Evolutionary conservation across 2,888 invertebrate species (phyloP).

Genomic region (Melinaea menophilus): DNA sequence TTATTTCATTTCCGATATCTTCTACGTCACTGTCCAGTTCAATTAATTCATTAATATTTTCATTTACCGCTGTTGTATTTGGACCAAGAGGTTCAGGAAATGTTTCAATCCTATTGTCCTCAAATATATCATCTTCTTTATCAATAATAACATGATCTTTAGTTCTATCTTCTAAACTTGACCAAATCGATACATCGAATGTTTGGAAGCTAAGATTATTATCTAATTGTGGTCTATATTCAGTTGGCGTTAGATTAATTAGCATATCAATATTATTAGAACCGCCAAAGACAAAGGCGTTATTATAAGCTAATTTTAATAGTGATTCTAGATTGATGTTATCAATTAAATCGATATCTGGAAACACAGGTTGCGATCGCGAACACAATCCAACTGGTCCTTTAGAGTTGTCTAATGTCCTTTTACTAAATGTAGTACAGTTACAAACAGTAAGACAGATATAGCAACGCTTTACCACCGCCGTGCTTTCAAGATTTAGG

Average conservation of each 20-base stretch:
- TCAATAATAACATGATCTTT: too few relatives aligned
- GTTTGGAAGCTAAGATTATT: too few relatives aligned
- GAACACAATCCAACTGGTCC: neutral
- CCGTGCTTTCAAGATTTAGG: slow-evolving; percentile 60
- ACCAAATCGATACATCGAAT: too few relatives aligned
- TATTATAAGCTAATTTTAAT: slow-evolving; percentile 40
- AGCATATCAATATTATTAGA: neutral
- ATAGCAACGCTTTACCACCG: slow-evolving; percentile 50
- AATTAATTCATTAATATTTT: neutral
- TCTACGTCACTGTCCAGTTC: too few relatives aligned
- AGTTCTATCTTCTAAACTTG: neutral
- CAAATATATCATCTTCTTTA: neutral
- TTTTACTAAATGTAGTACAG: slow-evolving; percentile 51
- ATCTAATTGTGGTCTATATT: too few relatives aligned
- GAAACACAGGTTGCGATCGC: slow-evolving; percentile 40
- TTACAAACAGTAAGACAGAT: slow-evolving; percentile 66
- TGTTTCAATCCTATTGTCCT: neutral
- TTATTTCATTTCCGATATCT: neutral
- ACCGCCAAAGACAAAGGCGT: slow-evolving; percentile 10
- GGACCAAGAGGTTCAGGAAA: too few relatives aligned
- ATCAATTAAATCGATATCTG: slow-evolving; percentile 56
- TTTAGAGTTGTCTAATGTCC: slow-evolving; percentile 21
- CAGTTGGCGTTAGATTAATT: too few relatives aligned
- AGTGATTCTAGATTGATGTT: slow-evolving; percentile 47
- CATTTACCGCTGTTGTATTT: neutral